These are phyloP conservation scores for Phasianus colchicus DNA, from an alignment of 2,113 vertebrate species.

Conservation along the genomic window DNA sequence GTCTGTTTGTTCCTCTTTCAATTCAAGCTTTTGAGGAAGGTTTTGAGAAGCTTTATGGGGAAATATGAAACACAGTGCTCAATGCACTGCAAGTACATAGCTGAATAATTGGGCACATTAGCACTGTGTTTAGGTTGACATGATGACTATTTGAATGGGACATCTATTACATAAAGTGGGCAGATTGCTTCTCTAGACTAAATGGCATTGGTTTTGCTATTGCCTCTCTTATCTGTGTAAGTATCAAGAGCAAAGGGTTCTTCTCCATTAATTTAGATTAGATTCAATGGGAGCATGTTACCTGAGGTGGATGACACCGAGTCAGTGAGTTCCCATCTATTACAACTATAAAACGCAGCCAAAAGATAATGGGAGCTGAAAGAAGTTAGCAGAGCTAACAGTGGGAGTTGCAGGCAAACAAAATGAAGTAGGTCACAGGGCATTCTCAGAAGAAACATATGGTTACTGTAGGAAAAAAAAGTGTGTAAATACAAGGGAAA, in stretches of 20 bases:
- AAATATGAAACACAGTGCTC: neutral
- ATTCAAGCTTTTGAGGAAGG: neutral
- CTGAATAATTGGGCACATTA: neutral
- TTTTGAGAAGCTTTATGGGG: neutral
- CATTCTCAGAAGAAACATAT: neutral
- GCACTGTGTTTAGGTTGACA: neutral
- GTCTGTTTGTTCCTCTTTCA: neutral
- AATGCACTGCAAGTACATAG: neutral
- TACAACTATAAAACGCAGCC: neutral
- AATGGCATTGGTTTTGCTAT: neutral
- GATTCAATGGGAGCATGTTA: neutral
- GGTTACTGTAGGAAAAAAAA: neutral
- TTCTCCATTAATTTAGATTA: conserved; percentile 11
- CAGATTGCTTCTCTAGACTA: neutral
- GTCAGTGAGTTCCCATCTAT: neutral
- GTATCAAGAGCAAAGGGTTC: neutral
- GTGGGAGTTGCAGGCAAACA: neutral
- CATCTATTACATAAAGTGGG: neutral
- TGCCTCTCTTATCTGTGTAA: neutral
- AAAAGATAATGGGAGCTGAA: neutral
- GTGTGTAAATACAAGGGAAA: accelerated
- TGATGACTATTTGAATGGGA: neutral
- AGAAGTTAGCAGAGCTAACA: neutral
- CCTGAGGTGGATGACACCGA: neutral
- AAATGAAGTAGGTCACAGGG: neutral